Evolutionary conservation across 2,797 vertebrate species (phyloP).

Genomic region (Okamejei kenojei): DNA sequence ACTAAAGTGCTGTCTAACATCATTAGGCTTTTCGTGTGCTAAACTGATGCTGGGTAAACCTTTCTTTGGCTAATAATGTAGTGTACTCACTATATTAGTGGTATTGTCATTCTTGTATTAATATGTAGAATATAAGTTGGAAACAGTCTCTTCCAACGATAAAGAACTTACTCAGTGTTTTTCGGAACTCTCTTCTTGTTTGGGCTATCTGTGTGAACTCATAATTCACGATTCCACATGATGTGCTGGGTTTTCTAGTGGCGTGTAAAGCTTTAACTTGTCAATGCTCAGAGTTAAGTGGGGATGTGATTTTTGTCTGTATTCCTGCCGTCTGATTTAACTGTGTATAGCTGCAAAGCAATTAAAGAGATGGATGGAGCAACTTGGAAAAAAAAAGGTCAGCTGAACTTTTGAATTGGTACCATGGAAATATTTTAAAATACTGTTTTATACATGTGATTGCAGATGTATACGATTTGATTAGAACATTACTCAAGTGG

Average conservation of each 20-base stretch:
- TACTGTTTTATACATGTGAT: constrained; percentile 26
- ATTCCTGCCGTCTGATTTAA: constrained; percentile 20
- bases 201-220: neutral
- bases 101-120: constrained; percentile 63
- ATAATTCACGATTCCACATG: neutral
- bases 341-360: neutral
- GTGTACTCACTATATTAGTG: constrained; percentile 68
- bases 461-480: neutral
- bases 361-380: neutral
- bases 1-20: constrained; percentile 42
- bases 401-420: constrained; percentile 17
- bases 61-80: constrained; percentile 67
- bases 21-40: constrained; percentile 48
- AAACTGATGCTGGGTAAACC: constrained; percentile 53
- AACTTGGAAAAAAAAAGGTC: neutral
- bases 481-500: neutral
- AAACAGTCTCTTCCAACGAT: neutral
- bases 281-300: neutral
- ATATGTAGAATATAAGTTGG: constrained; percentile 12
- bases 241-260: constrained; percentile 21
- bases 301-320: constrained; percentile 28
- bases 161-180: neutral
- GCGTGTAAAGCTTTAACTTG: constrained; percentile 18
- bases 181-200: constrained; percentile 18
- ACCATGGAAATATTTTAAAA: constrained; percentile 30